These are phyloP conservation scores for Orthosia incerta DNA, from an alignment of 2,888 invertebrate genomes.

Conservation along the genomic window DNA sequence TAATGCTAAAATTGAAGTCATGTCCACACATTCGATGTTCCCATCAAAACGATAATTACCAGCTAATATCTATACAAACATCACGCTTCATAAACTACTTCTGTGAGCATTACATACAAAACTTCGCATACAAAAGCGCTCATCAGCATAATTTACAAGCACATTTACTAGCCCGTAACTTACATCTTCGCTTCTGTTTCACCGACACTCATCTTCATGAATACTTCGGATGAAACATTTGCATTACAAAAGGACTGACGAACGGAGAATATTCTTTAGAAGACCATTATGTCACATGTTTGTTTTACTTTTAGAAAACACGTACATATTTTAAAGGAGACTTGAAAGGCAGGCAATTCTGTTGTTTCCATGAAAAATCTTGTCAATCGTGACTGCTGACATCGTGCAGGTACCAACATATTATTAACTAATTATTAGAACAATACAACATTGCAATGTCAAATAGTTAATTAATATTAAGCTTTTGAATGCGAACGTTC, in stretches of 20 bases:
- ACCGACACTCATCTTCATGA: constrained; percentile 41
- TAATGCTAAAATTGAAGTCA: neutral
- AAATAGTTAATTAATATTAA: constrained; percentile 37
- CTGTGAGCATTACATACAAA: constrained; percentile 31
- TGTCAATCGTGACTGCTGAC: neutral
- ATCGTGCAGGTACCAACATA: constrained; percentile 20
- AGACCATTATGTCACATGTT: constrained; percentile 39
- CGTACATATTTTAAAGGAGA: constrained; percentile 32
- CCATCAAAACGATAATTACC: constrained; percentile 8
- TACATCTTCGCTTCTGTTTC: constrained; percentile 45
- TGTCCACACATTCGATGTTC: neutral
- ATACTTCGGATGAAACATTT: constrained; percentile 54
- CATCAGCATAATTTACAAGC: constrained; percentile 48
- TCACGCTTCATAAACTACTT: constrained; percentile 12
- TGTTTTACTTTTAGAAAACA: constrained; percentile 57
- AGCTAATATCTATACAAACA: constrained; percentile 2
- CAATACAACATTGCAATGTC: constrained; percentile 38
- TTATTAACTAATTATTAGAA: constrained; percentile 35
- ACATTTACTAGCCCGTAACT: constrained; percentile 42
- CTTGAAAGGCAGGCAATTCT: constrained; percentile 19
- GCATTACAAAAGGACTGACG: constrained; percentile 56
- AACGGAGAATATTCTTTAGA: constrained; percentile 44
- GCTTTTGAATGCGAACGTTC: constrained; percentile 23
- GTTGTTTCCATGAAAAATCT: constrained; percentile 18
- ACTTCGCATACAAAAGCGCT: constrained; percentile 24